Percentiles rank a stretch among this genome's conserved stretches.
These are phyloP conservation scores for Erebia aethiops DNA, from an alignment of 2,888 invertebrate species.

Conservation along the genomic window DNA sequence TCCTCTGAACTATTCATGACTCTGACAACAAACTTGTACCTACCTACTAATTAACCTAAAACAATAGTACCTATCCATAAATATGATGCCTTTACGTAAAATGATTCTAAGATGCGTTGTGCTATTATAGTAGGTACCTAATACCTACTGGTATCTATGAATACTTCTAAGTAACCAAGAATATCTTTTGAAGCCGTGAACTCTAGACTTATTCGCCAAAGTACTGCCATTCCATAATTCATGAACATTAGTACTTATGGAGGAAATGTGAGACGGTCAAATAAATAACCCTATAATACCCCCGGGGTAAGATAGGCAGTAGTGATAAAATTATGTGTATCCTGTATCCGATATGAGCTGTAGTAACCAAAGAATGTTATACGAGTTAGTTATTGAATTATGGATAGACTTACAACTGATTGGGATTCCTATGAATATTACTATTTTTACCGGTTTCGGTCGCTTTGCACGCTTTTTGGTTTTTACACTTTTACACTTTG, in stretches of 20 bases:
- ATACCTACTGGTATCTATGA: too few relatives aligned
- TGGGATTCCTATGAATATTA: conserved; percentile 2
- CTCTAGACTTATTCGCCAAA: conserved; percentile 8
- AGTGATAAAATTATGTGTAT: conserved; percentile 49
- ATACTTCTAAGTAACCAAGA: not conserved
- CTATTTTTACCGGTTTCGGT: not conserved
- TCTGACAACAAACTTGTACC: too few relatives aligned
- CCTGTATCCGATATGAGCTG: conserved; percentile 44
- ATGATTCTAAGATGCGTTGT: too few relatives aligned
- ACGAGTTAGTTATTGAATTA: conserved; percentile 26
- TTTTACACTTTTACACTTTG: too few relatives aligned
- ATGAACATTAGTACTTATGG: conserved; percentile 60
- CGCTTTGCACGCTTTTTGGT: not conserved
- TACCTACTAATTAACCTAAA: too few relatives aligned
- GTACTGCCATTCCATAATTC: conserved; percentile 57
- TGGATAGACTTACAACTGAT: conserved; percentile 16
- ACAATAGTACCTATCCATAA: too few relatives aligned
- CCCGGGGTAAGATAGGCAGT: conserved; percentile 42
- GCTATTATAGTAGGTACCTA: too few relatives aligned
- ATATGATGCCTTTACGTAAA: too few relatives aligned
- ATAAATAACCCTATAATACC: conserved; percentile 53
- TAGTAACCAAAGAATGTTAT: conserved; percentile 39
- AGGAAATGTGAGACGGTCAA: conserved; percentile 52
- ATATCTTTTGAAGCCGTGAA: not conserved
- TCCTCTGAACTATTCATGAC: too few relatives aligned